Evolutionary conservation across 2,113 vertebrate genomes (phyloP), one percentile per base, ranked within the genome.

Genomic region (Rhynchopsitta pachyrhyncha): DNA sequence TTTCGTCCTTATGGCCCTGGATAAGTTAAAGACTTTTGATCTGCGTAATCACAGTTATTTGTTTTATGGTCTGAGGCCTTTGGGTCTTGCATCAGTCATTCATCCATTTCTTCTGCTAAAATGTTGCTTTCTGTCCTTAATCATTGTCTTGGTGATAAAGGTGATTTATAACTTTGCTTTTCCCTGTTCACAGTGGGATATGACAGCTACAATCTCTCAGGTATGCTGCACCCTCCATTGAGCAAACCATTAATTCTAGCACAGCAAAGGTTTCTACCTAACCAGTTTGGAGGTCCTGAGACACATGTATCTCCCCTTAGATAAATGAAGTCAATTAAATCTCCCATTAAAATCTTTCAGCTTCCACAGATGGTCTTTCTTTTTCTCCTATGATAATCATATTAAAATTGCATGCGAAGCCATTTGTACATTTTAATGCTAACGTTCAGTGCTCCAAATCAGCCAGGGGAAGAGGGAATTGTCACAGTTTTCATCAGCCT

Each of bases 251-350:
- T 94, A 94, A 96, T 96, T 94, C 44, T 49, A 64, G 35, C 44
- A 27, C 67, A 67, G 84, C 57, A 68, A 62, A 95, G 42, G 78
- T 84, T 63, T 68, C 90, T 94, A 15, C 77, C 90, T 80, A 42
- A 63, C 88, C 37, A 55, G 52, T 92, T 71, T 92, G 74, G 79
- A 79, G 85, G 35, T 87, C 50, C 70, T 73, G 74, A 75, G 63
- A 78, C 53, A 69, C 23, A 4, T 84, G 55, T 46, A 33, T 70
- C 18, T 87, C 59, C 86, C 68, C 13, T 96, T 67, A 96, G 97
- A 97, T 90, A 94, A 95, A 97, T 97, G 96, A 92, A 96, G 90
- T 60, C 91, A 91, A 97, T 97, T 97, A 97, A 95, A 92, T 88
- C 81, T 93, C 92, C 86, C 90, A 90, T 97, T 96, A 97, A 95